These are phyloP conservation scores for Thunnus albacares DNA, from an alignment of 2,797 vertebrate genomes.

Conservation along the genomic window DNA sequence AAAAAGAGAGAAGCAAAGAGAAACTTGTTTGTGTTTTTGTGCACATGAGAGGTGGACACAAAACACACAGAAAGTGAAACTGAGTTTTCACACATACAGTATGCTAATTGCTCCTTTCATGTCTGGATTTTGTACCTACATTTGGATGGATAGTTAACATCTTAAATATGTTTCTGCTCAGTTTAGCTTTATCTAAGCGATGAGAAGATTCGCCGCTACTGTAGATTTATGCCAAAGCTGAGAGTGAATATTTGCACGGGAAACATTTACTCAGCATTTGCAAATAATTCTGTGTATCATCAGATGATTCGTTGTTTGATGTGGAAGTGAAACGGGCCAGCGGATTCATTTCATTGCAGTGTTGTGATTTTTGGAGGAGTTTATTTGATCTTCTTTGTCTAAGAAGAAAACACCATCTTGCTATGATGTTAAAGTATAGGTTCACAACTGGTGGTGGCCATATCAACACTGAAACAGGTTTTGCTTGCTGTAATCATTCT, in stretches of 20 bases:
- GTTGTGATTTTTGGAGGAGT: neutral
- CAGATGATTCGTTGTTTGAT: neutral
- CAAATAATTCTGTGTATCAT: slow-evolving; percentile 8
- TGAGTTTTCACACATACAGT: neutral
- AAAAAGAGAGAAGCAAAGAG: neutral
- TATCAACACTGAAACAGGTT: no score
- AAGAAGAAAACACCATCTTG: neutral
- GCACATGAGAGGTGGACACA: neutral
- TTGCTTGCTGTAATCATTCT: no score
- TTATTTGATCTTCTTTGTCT: neutral
- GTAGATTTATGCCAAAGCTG: neutral
- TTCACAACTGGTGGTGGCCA: no score
- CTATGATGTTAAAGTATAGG: no score
- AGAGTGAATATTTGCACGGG: slow-evolving; percentile 19
- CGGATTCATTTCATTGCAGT: neutral
- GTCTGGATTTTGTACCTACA: neutral
- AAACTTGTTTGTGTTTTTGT: neutral
- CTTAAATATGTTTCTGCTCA: neutral
- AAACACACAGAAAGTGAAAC: neutral
- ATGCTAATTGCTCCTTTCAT: neutral
- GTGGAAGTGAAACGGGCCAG: neutral
- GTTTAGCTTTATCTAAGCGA: neutral
- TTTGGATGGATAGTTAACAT: neutral
- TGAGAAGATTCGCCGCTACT: neutral
- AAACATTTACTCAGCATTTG: slow-evolving; percentile 31